Percentiles rank a stretch among this genome's conserved stretches.
These are phyloP conservation scores for Petrophora chlorosata DNA, from an alignment of 2,888 invertebrate species.

Conservation along the genomic window DNA sequence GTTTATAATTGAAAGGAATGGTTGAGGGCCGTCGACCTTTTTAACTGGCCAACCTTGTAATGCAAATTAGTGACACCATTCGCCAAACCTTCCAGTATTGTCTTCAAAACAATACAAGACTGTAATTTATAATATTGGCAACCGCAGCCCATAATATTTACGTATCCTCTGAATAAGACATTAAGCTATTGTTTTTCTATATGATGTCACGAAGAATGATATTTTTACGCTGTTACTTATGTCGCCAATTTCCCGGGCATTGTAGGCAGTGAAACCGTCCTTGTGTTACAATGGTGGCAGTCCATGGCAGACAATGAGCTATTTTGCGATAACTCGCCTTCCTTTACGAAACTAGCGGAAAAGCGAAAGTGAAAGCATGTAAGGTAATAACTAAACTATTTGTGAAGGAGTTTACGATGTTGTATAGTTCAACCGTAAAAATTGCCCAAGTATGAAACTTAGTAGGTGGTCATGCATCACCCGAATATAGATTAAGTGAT, in stretches of 20 bases:
- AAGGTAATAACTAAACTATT: conserved; percentile 22
- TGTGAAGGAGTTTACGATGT: conserved; percentile 10
- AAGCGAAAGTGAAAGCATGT: conserved; percentile 71
- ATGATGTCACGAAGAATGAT: conserved; percentile 53
- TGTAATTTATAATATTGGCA: too few species aligned
- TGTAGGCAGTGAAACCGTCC: conserved; percentile 71
- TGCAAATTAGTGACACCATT: conserved; percentile 27
- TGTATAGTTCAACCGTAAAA: conserved; percentile 21
- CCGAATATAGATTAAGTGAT: too few species aligned
- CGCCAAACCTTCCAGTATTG: conserved; percentile 22
- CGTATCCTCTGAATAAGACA: conserved; percentile 15
- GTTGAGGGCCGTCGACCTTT: too few species aligned
- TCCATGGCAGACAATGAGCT: conserved; percentile 70
- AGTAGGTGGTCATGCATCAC: conserved; percentile 1
- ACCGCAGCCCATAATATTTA: conserved; percentile 7
- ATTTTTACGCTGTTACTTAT: conserved; percentile 50
- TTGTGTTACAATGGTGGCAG: conserved; percentile 63
- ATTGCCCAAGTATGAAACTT: conserved; percentile 1
- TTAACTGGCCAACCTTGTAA: too few species aligned
- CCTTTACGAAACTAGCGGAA: conserved; percentile 57
- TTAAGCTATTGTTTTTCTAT: conserved; percentile 49
- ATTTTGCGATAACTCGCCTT: conserved; percentile 64
- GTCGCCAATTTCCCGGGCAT: conserved; percentile 38
- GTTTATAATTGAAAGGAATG: too few species aligned
- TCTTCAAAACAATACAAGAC: conserved; percentile 31